Evolutionary conservation across 2,113 vertebrate genomes (phyloP).

Genomic region (Elephantulus edwardii): DNA sequence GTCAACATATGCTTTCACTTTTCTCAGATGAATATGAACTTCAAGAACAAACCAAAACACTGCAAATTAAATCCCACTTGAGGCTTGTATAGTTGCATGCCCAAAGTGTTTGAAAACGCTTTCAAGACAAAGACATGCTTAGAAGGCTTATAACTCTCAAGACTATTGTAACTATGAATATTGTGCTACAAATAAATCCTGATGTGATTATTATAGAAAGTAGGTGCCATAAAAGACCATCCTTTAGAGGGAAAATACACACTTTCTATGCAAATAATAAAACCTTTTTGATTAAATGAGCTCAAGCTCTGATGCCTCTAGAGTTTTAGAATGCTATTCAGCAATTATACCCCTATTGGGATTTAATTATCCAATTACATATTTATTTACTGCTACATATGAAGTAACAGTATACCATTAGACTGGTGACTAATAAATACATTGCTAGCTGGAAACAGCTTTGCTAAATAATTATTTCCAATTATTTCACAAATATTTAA

Average conservation of each 20-base stretch:
- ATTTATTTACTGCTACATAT: constrained; percentile 63
- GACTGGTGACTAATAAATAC: constrained; percentile 28
- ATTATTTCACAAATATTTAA: constrained; percentile 26
- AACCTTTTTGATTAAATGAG: constrained; percentile 52
- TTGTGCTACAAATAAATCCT: constrained; percentile 58
- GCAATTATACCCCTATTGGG: constrained; percentile 60
- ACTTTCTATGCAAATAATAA: constrained; percentile 28
- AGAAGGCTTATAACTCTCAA: constrained; percentile 71
- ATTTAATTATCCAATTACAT: constrained; percentile 70
- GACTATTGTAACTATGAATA: constrained; percentile 57
- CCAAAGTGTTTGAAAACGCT: constrained; percentile 62
- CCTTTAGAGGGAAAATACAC: constrained; percentile 20
- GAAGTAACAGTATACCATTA: constrained; percentile 45
- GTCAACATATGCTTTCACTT: constrained; percentile 10
- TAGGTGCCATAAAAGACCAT: constrained; percentile 34
- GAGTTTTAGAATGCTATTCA: constrained; percentile 57
- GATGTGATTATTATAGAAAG: constrained; percentile 43
- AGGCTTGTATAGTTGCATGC: not conserved
- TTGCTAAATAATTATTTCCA: constrained; percentile 39
- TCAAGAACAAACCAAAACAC: constrained; percentile 44
- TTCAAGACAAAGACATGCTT: constrained; percentile 51
- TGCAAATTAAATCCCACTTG: constrained; percentile 56
- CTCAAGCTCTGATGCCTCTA: constrained; percentile 2
- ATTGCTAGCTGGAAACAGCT: constrained; percentile 19
- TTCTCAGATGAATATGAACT: constrained; percentile 25